Base-by-base conservation (phyloP, 1,140 invertebrate genomes). In the Diuraphis noxia region DNA sequence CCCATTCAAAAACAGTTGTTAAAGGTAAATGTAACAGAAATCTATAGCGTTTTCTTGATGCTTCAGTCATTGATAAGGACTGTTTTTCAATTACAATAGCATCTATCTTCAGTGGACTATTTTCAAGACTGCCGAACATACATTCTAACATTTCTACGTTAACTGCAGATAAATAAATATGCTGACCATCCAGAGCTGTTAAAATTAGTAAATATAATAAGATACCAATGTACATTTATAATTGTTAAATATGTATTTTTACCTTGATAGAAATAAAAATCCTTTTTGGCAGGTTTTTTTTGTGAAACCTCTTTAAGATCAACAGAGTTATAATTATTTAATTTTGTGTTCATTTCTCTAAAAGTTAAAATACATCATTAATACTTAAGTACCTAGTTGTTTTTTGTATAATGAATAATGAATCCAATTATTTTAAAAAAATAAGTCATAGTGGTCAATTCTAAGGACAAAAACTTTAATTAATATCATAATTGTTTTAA, bases 121-220 rank as follows among this genome's bases (percentile, higher is more conserved):
- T 94, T 92, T 97, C 96, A 84, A 99, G 95, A 82, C 95, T 95
- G 34, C 97, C 97, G 94, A 98, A 99, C 84, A 97, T 96, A 82
- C 96, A 95, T 93, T 97, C 96, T 92, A 99, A 94, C 96, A 99
- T 98, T 88, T 96, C 96, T 6, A 97, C 96, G 94, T 99, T 99
- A 92, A 99, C 94, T 8, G 97, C 96, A 94, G 99, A 97, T 84
- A 99, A 94, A 94, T 98, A 99, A 43, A 99, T 96, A 93, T 98
- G 97, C 94, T 99, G 98, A 1, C 98, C 98, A 94, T 98, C 98
- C 56, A 95, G 94, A 92, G 97, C 97, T 97, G 93, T 77, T 95
- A 94, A 92, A 92, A 93, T 92, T 93, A 93, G 84, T 34, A 79
- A 30, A n/a, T 72, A n/a, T 30, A 34, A 85, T 46, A 25, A 92